Evolutionary conservation across 2,888 invertebrate species (phyloP), one percentile per base, ranked within the genome.

Genomic region (Globia sparganii): DNA sequence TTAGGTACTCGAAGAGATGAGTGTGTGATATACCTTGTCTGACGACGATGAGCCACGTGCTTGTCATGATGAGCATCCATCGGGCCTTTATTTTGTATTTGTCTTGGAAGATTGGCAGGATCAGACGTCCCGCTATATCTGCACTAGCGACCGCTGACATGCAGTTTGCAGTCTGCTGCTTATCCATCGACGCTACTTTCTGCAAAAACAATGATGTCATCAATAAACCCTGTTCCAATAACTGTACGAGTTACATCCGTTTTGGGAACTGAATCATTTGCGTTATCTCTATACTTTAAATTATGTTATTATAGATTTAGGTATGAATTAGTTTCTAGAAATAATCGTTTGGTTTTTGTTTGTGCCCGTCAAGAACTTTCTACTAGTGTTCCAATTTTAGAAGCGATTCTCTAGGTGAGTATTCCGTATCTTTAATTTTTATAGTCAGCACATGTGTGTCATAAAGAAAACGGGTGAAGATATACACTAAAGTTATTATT

Each of bases 111-210:
- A 97, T 95, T 9, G 98, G 98, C 77, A 98, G 92, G 2, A 97
- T 95, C 56, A 98, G 93, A 68, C 98, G 97, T n/a, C 97, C 97
- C 0, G 97, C 89, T 66, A 98, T 97, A 89, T 98, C 98, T 28
- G 98, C 97, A 6, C 97, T 95, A 4, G 98, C 98, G 72, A 98
- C 96, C 0, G 97, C 96, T n/a, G 98, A 98, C 97, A 98, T 97
- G 84, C 98, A 98, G 62, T 94, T 94, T 2, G 98, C 98, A 5
- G 98, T 97, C 85, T 97, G 94, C 68, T 96, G 92, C 84, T 95
- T 96, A 84, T 94, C 90, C 92, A 96, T 91, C 5, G 78, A 77
- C 18, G 95, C 96, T 37, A 90, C 91, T 91, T 96, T 94, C 96
- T 96, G 91, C 9, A 90, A 94, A 83, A 70, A 15, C 0, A 72